Evolutionary conservation across 2,797 vertebrate genomes (phyloP).

Genomic region (Pempheris klunzingeri): DNA sequence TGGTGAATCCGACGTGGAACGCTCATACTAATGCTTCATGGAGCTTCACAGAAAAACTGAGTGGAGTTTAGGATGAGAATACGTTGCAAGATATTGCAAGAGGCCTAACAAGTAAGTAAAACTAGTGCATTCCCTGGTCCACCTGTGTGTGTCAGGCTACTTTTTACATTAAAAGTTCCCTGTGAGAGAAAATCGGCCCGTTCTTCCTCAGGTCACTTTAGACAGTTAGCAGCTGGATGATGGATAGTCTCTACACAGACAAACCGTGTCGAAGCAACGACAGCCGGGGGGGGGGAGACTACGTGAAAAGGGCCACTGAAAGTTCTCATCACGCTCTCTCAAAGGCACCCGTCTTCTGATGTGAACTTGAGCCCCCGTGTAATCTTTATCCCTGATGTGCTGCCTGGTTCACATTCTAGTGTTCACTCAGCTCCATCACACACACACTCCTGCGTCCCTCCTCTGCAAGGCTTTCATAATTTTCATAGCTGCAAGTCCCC

Average conservation of each 20-base stretch:
- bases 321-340: slow-evolving; percentile 20
- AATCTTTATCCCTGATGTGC: slow-evolving; percentile 39
- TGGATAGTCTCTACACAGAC: slow-evolving; percentile 10
- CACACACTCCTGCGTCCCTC: neutral
- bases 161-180: slow-evolving; percentile 41
- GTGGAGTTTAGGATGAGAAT: neutral
- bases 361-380: slow-evolving; percentile 10
- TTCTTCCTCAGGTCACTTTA: slow-evolving; percentile 14
- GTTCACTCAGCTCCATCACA: slow-evolving; percentile 25
- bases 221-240: slow-evolving; percentile 27
- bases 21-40: neutral
- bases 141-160: slow-evolving; percentile 27
- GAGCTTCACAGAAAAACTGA: neutral
- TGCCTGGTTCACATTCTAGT: slow-evolving; percentile 22
- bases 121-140: slow-evolving; percentile 32
- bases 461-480: slow-evolving; percentile 31
- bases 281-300: neutral
- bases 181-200: slow-evolving; percentile 6
- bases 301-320: slow-evolving; percentile 23
- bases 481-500: slow-evolving; percentile 30
- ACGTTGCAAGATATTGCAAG: slow-evolving; percentile 5
- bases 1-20: neutral
- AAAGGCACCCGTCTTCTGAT: slow-evolving; percentile 52
- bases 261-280: neutral
- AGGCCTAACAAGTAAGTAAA: slow-evolving; percentile 25